These are phyloP conservation scores for Orestias chungarensis DNA, from an alignment of 2,797 vertebrate species.

Conservation along the genomic window DNA sequence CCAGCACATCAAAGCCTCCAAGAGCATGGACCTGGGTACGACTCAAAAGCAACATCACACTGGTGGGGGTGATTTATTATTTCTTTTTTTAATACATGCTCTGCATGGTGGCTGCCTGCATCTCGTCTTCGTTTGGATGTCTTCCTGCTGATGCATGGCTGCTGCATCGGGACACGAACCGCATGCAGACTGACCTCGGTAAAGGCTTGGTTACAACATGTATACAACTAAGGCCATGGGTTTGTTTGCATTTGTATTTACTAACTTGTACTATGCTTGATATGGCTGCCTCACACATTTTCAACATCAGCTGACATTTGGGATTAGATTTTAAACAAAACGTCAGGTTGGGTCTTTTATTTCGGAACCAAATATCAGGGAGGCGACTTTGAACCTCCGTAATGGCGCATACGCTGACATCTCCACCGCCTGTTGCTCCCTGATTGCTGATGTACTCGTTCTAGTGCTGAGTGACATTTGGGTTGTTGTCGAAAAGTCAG, in stretches of 20 bases:
- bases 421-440: constrained; percentile 50
- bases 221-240: too few species aligned
- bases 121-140: constrained; percentile 1
- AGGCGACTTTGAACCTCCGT: background rate
- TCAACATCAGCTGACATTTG: background rate
- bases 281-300: background rate
- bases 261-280: too few species aligned
- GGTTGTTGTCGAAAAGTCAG: constrained; percentile 36
- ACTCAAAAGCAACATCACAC: constrained; percentile 58
- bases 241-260: background rate
- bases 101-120: constrained; percentile 61
- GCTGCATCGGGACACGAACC: constrained; percentile 22
- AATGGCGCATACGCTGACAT: constrained; percentile 6
- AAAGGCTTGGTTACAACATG: constrained; percentile 2
- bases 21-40: constrained; percentile 98
- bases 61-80: constrained; percentile 62
- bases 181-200: constrained; percentile 22
- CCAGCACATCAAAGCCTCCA: constrained; percentile 91
- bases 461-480: constrained; percentile 51
- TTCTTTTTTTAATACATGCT: constrained; percentile 16
- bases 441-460: constrained; percentile 30
- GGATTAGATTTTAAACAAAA: background rate
- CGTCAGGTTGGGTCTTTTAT: constrained; percentile 11
- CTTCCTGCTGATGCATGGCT: constrained; percentile 36
- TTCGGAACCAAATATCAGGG: constrained; percentile 21